Base-by-base conservation (phyloP, 1,140 invertebrate genomes). In the Drosophila kanapiae region DNA sequence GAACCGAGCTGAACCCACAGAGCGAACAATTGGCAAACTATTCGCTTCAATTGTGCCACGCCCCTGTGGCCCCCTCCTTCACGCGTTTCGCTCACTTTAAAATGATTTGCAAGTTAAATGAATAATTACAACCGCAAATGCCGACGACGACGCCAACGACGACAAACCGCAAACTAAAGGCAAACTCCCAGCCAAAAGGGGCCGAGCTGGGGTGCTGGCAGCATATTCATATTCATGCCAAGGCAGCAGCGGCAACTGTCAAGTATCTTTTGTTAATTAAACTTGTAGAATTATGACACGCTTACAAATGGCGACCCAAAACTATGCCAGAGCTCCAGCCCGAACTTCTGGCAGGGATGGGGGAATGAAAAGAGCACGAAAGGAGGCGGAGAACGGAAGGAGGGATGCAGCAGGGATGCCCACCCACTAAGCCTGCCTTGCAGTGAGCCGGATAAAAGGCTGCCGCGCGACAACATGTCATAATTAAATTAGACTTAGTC, bases 211-310 rank as follows among this genome's bases (percentile, higher is more conserved):
- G 47, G 40, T 37, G 40, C 56, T 31, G 37, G 43, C 33, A 59
- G 70, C 80, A 83, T 83, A 79, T 78, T 76, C 80, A 81, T 81
- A 84, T 76, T 81, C 71, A 81, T 81, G 75, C 69, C 78, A 49
- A 59, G 82, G 62, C 82, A 85, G 82, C 69, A 71, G 65, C 69
- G 45, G 65, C 65, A 88, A 88, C 80, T 87, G 84, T 87, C 84
- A 90, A 87, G 85, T 84, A 88, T 88, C 85, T 91, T 90, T 90
- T 85, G 85, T 90, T 90, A 90, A 90, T 90, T 90, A 90, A 90
- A 90, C 85, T 90, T 90, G 81, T 90, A 80, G 82, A 91, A 91
- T 90, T 90, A 90, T 90, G 82, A 85, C 85, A 90, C 84, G 85
- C 70, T 63, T 61, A 72, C 65, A 82, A 82, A 80, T 83, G 77